Base-by-base conservation (phyloP, 2,888 invertebrate species). In the Sarcophaga rosellei region DNA sequence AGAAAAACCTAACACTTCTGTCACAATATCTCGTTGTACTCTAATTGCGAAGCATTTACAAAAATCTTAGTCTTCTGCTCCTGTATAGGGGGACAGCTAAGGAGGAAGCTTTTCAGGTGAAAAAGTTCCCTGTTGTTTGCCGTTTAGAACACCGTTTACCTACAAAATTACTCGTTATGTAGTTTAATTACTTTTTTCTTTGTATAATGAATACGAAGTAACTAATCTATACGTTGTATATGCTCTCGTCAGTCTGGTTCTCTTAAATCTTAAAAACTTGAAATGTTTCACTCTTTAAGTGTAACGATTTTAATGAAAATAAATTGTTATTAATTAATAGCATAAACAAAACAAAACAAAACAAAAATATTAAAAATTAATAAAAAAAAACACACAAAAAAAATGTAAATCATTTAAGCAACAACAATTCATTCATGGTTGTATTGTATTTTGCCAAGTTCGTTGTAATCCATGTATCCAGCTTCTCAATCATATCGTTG, bases 381-480 rank as follows among this genome's bases (percentile, higher is more conserved):
- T 23, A 15, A 23, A 63, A 25, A 63, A 21, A 63, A 23, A 63
- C 1, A 11, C 12, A 8, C 0, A 63, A 63, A 23, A 6, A n/a
- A 57, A 21, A 23, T 57, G 35, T n/a, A 47, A 53, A 53, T 53
- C 53, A 77, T 47, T 86, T 81, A 47, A 84, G 59, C 1, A 88
- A 74, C 69, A 87, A 72, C 57, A 88, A 62, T 69, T 88, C 83
- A 35, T 87, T 72, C 79, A 88, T 74, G 3, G 85, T 84, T 4
- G 86, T 11, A 73, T 87, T 86, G 21, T 84, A 66, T 3, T 86
- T 66, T 6, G 63, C 12, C 4, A 87, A 82, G 62, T 85, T 79
- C n/a, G 82, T 57, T 15, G 45, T 59, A 1, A 86, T 81, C 88
- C 88, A 88, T 20, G 81, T 45, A 61, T 88, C 86, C 17, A 81